phyloP scores from a whole-genome alignment of 1,140 invertebrate species.

The Brachionus angularis region DNA sequence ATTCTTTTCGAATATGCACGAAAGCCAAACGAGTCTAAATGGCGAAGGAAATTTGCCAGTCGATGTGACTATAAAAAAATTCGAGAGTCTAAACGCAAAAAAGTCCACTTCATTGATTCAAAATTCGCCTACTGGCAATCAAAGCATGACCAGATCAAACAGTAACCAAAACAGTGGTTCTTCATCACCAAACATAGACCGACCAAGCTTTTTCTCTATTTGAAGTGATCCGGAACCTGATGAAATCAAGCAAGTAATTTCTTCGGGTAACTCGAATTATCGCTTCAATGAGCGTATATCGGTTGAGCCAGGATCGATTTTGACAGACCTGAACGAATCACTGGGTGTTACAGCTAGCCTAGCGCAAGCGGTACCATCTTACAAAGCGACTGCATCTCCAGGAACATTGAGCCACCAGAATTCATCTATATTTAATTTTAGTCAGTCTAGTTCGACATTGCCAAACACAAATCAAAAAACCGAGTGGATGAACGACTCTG shows the following conservation, averaged over 20 bases:
- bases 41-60: conserved; percentile 32
- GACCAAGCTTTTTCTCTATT: too few species aligned
- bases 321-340: too few species aligned
- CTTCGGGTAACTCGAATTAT: not conserved
- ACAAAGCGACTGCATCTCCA: too few species aligned
- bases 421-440: too few species aligned
- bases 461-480: not conserved
- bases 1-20: too few species aligned
- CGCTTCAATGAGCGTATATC: not conserved
- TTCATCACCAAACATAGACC: not conserved
- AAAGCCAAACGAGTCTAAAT: too few species aligned
- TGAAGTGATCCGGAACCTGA: not conserved
- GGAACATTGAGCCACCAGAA: too few species aligned
- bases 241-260: not conserved
- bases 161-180: not conserved
- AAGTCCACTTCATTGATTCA: not conserved
- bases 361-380: too few species aligned
- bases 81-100: conserved; percentile 24
- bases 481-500: conserved; percentile 25
- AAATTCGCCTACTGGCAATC: not conserved
- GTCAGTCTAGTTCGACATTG: too few species aligned
- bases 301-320: too few species aligned
- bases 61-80: conserved; percentile 24
- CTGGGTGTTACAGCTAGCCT: too few species aligned
- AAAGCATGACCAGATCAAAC: not conserved